Evolutionary conservation across 2,113 vertebrate species (phyloP).

Genomic region (Podilymbus podiceps): DNA sequence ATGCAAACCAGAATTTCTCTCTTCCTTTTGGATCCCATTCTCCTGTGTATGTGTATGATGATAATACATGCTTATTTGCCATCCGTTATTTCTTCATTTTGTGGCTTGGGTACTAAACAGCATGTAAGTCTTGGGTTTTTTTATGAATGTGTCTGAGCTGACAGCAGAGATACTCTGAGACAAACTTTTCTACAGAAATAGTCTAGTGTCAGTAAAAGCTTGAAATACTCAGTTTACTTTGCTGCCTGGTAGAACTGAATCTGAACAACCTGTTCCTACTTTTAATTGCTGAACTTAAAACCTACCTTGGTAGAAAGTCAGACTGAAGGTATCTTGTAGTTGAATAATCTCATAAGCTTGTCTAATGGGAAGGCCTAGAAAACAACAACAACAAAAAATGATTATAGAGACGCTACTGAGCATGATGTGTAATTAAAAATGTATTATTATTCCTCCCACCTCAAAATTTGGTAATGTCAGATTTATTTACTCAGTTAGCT

Average conservation of each 20-base stretch:
- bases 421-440: background rate
- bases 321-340: background rate
- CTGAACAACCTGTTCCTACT: background rate
- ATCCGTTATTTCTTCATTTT: background rate
- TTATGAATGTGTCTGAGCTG: background rate
- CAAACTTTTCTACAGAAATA: background rate
- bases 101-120: background rate
- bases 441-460: background rate
- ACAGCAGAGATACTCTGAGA: background rate
- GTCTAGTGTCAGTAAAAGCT: background rate
- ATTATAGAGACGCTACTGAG: background rate
- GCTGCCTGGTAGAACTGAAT: background rate
- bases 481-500: background rate
- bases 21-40: background rate
- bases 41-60: background rate
- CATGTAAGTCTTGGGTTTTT: background rate
- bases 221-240: background rate
- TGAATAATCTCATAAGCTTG: background rate
- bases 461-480: background rate
- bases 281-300: background rate
- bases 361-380: background rate
- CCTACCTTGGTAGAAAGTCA: background rate
- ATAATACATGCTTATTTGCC: background rate
- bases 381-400: background rate
- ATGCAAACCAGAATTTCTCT: background rate